Evolutionary conservation across 2,113 vertebrate genomes (phyloP).

Genomic region (Siniperca knerii): DNA sequence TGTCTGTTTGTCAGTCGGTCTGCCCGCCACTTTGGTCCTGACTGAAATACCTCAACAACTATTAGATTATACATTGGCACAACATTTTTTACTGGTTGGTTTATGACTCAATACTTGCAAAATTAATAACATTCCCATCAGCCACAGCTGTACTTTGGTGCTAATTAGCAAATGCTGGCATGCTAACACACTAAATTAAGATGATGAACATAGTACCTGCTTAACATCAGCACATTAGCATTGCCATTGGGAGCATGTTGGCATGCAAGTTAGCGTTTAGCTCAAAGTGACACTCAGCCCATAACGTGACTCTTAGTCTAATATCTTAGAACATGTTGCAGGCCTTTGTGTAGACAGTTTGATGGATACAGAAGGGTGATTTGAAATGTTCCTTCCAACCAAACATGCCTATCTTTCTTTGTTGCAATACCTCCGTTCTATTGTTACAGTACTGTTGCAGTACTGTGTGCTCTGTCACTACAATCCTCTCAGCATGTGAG

Average conservation of each 20-base stretch:
- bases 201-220: neutral
- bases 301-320: neutral
- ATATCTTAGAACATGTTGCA: neutral
- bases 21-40: too few relatives aligned
- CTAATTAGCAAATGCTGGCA: neutral
- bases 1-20: too few relatives aligned
- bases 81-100: neutral
- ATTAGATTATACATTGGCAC: too few relatives aligned
- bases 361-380: neutral
- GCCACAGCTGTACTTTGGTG: neutral
- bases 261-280: neutral
- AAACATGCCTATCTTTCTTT: neutral
- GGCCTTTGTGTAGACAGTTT: neutral
- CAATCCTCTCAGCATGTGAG: neutral
- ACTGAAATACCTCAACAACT: neutral
- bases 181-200: neutral
- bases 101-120: neutral
- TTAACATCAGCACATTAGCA: neutral
- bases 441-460: neutral
- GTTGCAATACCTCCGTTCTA: neutral
- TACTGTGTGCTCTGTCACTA: neutral
- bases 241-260: neutral
- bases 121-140: neutral
- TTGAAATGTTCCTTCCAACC: neutral
- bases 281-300: neutral